Evolutionary conservation across 2,113 vertebrate species (phyloP), one percentile per base, ranked within the genome.

Genomic region (Cyrtonyx montezumae): DNA sequence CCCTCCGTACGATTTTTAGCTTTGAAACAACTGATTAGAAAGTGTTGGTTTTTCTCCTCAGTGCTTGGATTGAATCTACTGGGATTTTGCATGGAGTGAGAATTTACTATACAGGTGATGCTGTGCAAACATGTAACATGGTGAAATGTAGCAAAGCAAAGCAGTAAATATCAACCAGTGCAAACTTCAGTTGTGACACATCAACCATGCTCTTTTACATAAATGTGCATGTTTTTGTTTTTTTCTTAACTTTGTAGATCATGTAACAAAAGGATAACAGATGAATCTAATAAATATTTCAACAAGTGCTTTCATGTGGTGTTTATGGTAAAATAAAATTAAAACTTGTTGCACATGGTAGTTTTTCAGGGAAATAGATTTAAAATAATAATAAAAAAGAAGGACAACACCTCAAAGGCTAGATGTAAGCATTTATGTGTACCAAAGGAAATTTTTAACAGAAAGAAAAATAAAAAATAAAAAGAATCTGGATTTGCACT

Each of bases 311-410:
- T 96, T 93, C 59, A 77, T 70, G n/a, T 91, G 51, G 66, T 92
- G 53, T 74, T 95, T 92, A 67, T 30, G 82, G 70, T 93, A 78
- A 82, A 93, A 84, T 74, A 84, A 91, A 91, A 92, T 62, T 61
- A 87, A 84, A 85, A 80, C 34, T 43, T 78, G 65, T 63, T 80
- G 80, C 66, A 26, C 70, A 37, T 84, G 34, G 74, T 92, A 75
- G 43, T 79, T 96, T 93, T 87, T 59, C 34, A 40, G 40, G 37
- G 49, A 83, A 69, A 59, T 48, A 34, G 42, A 58, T 93, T 3
- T 14, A 21, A 43, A 63, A 36, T 67, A 74, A 68, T 40, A 36
- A 61, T 62, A 74, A 68, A 48, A 36, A 61, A 69, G 62, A 49
- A 25, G 19, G 74, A 19, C 19, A 94, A 55, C 28, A 84, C 61